These are phyloP conservation scores for Drosophila recens DNA, from an alignment of 2,888 invertebrate species.

Conservation along the genomic window DNA sequence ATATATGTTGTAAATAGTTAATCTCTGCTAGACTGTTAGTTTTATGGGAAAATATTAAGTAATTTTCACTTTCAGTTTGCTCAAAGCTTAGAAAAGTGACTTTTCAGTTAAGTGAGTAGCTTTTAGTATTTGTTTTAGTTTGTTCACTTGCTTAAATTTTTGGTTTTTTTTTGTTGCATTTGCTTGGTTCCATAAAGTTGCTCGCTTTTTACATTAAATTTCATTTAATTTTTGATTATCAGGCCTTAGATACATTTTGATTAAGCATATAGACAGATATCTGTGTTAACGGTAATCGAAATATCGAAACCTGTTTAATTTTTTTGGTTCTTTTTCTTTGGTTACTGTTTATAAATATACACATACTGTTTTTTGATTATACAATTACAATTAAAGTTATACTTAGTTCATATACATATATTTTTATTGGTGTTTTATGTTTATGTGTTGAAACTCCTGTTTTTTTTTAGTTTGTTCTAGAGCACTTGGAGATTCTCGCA, in stretches of 20 bases:
- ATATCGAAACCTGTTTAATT: constrained; percentile 71
- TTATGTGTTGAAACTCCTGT: constrained; percentile 7
- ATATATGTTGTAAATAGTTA: constrained; percentile 54
- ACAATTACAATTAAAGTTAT: constrained; percentile 39
- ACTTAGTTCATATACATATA: constrained; percentile 31
- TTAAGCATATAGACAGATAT: constrained; percentile 16
- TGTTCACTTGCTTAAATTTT: constrained; percentile 27
- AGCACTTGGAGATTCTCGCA: constrained; percentile 95
- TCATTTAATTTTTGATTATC: constrained; percentile 84
- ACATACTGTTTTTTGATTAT: constrained; percentile 40
- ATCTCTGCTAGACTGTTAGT: constrained; percentile 48
- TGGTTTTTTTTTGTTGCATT: constrained; percentile 49
- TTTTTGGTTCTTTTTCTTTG: constrained; percentile 38
- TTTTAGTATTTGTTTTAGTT: constrained; percentile 12
- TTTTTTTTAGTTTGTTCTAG: constrained; percentile 85
- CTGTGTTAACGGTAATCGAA: constrained; percentile 23
- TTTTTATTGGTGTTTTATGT: constrained; percentile 54
- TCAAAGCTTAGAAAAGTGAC: constrained; percentile 54
- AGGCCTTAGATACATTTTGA: constrained; percentile 65
- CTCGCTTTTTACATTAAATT: constrained; percentile 75
- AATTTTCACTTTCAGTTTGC: constrained; percentile 29
- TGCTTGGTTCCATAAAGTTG: constrained; percentile 69
- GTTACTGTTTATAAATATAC: constrained; percentile 52
- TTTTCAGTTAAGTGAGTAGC: constrained; percentile 38
- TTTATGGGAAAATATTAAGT: constrained; percentile 40